Evolutionary conservation across 2,888 invertebrate genomes (phyloP), one percentile per base, ranked within the genome.

Genomic region (Trimorus sp.): DNA sequence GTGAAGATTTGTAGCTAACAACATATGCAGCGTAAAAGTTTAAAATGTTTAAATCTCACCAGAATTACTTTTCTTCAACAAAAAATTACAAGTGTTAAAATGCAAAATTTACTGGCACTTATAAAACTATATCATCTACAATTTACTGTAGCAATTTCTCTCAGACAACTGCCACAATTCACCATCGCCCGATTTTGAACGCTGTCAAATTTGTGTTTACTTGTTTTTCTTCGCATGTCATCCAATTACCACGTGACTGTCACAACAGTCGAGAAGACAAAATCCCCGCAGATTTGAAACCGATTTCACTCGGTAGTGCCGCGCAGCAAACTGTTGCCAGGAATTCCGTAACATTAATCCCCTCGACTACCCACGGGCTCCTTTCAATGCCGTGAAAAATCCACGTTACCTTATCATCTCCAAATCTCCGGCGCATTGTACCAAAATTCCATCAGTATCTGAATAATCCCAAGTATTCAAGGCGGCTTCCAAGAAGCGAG

Each of bases 381-480:
- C 60, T 79, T 79, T 79, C 78, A 79, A 54, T 79, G 66, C 71
- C 53, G 73, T 79, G 78, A 79, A 79, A 79, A 79, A 79, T 79
- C 78, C 73, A 73, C 73, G 73, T 79, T 73, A 48, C 60, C 65
- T 79, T 79, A 79, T 79, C 78, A 73, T 73, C 66, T 60, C 60
- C 66, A 73, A 71, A 79, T 79, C 78, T 79, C 60, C 49, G 60
- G 60, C 66, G 54, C 73, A 78, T 79, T 79, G 78, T 79, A 79
- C 71, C 66, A 56, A 79, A 79, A 79, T 79, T 79, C 73, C 78
- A 79, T 66, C 66, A 79, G 78, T 68, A 79, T 73, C 73, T 73
- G 60, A 71, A 79, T 79, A 70, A 73, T 79, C 60, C 78, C 60
- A 73, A 60, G 73, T 60, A 79, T 79, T 73, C 40, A 60, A 49